Base-by-base conservation (phyloP, 2,888 invertebrate genomes). In the Drosophila hamatofila region DNA sequence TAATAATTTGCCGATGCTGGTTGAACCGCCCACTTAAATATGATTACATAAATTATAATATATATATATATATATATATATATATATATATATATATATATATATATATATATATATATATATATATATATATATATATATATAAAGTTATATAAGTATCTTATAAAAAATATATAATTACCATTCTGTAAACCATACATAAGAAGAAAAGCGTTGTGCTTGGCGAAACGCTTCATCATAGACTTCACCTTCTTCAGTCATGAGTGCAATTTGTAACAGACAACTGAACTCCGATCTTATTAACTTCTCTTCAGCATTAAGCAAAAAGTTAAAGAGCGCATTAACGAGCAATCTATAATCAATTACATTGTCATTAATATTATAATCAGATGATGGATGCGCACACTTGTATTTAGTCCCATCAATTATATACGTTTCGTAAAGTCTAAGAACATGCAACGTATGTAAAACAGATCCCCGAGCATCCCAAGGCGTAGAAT, bases 141-240 rank as follows among this genome's bases (percentile, higher is more conserved):
- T 18, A 41, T 9, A n/a, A n/a, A n/a, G n/a, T n/a, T n/a, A n/a
- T n/a, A n/a, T n/a, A n/a, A n/a, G n/a, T n/a, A n/a, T n/a, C n/a
- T n/a, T n/a, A n/a, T n/a, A n/a, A n/a, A n/a, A n/a, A 16, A 11
- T 46, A 14, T 23, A 51, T 51, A 69, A 72, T 80, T 81, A 92
- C 93, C 91, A 88, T 72, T 92, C 91, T 5, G 67, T 83, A 51
- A 93, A 92, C 92, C 92, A 93, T 25, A 92, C 83, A 54, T 86
- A 88, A 44, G 90, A 72, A 0, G 81, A 65, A 80, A 91, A 92
- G 6, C 73, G 58, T 27, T 72, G 72, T 12, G 88, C 90, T 73
- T 93, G 93, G 3, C 73, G 79, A n/a, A 75, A 25, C 1, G 93
- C 93, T 67, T 92, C 91, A 33, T 87, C 73, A n/a, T 78, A 80